Evolutionary conservation across 37 sponge, comb jelly and placozoan species (phyloP).

Genomic region (Beroe forskalii): DNA sequence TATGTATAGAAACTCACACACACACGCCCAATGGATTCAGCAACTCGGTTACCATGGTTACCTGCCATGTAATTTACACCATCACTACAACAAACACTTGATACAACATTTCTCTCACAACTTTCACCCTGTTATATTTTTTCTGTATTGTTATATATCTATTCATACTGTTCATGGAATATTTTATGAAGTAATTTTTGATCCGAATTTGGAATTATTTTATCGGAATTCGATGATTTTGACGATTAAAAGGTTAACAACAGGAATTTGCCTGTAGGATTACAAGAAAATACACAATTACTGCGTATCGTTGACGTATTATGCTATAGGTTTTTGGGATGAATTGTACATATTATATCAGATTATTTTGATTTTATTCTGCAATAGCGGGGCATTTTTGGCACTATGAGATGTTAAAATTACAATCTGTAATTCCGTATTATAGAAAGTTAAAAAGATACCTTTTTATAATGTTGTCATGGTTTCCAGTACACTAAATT

Average conservation of each 20-base stretch:
- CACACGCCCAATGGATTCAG: too few relatives aligned
- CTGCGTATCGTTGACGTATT: not conserved
- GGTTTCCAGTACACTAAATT: constrained; percentile 42
- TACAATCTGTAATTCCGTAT: too few relatives aligned
- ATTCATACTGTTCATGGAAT: not conserved
- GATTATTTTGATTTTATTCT: constrained; percentile 37
- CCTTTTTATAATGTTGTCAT: constrained; percentile 33
- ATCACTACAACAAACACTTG: constrained; percentile 50
- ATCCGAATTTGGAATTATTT: not conserved
- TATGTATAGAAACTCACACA: too few relatives aligned
- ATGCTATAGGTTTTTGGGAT: constrained; percentile 25
- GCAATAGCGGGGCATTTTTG: not conserved
- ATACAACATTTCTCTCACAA: not conserved
- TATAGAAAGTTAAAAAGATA: too few relatives aligned
- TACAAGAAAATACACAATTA: not conserved
- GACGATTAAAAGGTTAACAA: not conserved
- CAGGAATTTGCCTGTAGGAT: not conserved
- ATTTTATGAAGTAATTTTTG: not conserved
- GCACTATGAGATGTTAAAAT: too few relatives aligned
- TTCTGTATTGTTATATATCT: not conserved
- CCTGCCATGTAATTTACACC: not conserved
- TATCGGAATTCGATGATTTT: not conserved
- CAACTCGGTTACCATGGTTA: too few relatives aligned
- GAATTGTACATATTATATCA: constrained; percentile 54
- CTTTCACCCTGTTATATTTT: constrained; percentile 11